Evolutionary conservation across 35 echinoderm and acorn worm species (phyloP).

Genomic region (Stichopus chloronotus): DNA sequence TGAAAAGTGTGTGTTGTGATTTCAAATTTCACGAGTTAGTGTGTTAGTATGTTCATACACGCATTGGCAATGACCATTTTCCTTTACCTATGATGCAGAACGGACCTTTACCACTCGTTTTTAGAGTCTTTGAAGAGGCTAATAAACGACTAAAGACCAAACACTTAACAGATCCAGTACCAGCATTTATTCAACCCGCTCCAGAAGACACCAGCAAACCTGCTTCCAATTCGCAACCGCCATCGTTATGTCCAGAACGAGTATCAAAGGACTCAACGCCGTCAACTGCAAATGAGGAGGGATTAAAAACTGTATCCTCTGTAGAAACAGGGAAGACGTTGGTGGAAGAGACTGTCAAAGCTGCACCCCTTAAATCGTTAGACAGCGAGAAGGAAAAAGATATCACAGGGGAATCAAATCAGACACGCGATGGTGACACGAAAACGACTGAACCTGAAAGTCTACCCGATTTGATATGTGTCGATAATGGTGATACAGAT

Average conservation of each 20-base stretch:
- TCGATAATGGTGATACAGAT: neutral
- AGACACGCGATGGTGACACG: neutral
- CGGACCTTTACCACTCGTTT: neutral
- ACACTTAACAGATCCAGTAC: neutral
- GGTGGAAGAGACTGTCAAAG: neutral
- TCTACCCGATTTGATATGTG: neutral
- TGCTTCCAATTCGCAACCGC: neutral
- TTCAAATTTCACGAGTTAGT: too few relatives aligned
- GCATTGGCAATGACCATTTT: too few relatives aligned
- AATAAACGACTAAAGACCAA: neutral
- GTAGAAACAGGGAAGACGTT: neutral
- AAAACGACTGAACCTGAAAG: neutral
- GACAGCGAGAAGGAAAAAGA: neutral
- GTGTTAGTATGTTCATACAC: too few relatives aligned
- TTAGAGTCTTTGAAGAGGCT: neutral
- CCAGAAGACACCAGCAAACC: neutral
- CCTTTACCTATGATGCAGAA: neutral
- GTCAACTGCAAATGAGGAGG: neutral
- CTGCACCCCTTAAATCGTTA: neutral
- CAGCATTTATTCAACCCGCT: neutral
- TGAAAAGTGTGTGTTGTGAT: too few relatives aligned
- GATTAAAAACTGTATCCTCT: neutral
- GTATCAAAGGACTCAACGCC: neutral
- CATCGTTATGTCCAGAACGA: neutral
- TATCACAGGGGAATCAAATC: neutral